Base-by-base conservation (phyloP, 2,888 invertebrate species). In the Sminthurides aquaticus region DNA sequence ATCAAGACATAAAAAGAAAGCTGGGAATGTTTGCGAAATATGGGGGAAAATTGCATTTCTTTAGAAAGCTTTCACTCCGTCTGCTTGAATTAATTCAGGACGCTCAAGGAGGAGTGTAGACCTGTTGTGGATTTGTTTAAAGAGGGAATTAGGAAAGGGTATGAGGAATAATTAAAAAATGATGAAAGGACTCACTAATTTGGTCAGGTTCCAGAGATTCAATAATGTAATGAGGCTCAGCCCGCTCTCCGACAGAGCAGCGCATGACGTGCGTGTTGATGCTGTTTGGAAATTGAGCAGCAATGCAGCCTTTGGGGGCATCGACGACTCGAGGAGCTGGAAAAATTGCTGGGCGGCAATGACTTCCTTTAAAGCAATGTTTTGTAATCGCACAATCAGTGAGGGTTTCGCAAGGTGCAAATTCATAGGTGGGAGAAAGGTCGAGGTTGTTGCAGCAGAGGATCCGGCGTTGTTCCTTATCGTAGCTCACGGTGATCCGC, bases 361-460 rank as follows among this genome's bases (percentile, higher is more conserved):
- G 59, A 22, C 69, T 69, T 3, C 69, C 68, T 29, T 66, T 62
- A 57, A 74, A 74, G 58, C 74, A 74, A 29, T 66, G 48, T 59
- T 67, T 57, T 24, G 72, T 74, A 27, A 72, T 72, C 18, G 59
- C 63, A 49, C 74, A 74, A 56, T 74, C 74, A 1, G 71, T 71
- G 27, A 67, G 57, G 0, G 72, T 71, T 49, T 74, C 74, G 59
- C 74, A 74, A 34, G 70, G 70, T 34, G 72, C 71, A 61, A 72
- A 49, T 49, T 72, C 72, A 34, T 71, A 68, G 34, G 49, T 49
- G 20, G 74, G 71, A 2, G 67, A 67, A 18, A 74, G 62, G 3
- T 69, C 71, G 8, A 70, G 66, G 57, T 71, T 71, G 34, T 62
- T 70, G 54, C 73, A 73, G 58, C 73, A 73, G 1, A 72, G 61